Base-by-base conservation (phyloP, 2,888 invertebrate genomes). In the Laspeyria flexula region DNA sequence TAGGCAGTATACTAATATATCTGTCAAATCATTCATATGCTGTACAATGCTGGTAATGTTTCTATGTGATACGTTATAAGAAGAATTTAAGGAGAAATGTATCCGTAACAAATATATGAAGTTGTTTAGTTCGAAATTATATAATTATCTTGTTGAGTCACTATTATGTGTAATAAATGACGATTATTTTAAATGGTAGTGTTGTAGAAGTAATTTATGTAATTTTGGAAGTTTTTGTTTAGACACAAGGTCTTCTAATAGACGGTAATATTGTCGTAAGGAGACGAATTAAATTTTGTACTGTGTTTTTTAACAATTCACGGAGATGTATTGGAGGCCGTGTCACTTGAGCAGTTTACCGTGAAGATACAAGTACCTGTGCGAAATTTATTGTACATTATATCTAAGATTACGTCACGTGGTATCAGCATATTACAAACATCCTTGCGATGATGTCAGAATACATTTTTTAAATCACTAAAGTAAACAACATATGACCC, bases 161-260 rank as follows among this genome's bases (percentile, higher is more conserved):
- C 41, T 53, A 43, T 50, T 33, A 40, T 21, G 18, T 42, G 31
- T 40, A 31, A 50, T 43, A 47, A 41, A 35, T 30, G 30, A 9
- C 27, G 40, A 55, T 60, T 53, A 68, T 56, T 45, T 47, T 9
- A 56, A 65, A 65, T 69, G 43, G 54, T 42, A 40, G 10, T 5
- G 47, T 38, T 38, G 56, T 54, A 52, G 44, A 43, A 15, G n/a
- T n/a, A 37, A 21, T 21, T 25, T 48, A 43, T 29, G 51, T 68
- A 44, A 56, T 55, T 60, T 50, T 38, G 18, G 33, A 5, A 44
- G 0, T 57, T 69, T 70, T 70, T 69, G 29, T 61, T 13, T 4
- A 25, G n/a, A 3, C n/a, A 34, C 58, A 57, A 67, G 64, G 53
- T 58, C 34, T 18, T 16, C 25, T 35, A 62, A 49, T 33, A 23